Evolutionary conservation across 2,797 vertebrate genomes (phyloP).

Genomic region (Sarcophilus harrisii): DNA sequence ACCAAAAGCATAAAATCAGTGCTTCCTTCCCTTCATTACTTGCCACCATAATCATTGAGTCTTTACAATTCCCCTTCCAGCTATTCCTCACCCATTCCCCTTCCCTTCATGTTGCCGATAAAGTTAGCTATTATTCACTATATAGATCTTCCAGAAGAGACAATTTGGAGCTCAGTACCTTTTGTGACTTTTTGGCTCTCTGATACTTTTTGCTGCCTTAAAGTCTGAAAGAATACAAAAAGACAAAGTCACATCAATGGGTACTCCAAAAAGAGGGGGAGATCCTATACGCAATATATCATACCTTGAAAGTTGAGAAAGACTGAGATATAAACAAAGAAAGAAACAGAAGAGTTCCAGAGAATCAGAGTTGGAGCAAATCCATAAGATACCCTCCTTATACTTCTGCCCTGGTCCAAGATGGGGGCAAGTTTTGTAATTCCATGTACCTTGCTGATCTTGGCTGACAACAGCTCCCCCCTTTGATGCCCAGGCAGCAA

Average conservation of each 20-base stretch:
- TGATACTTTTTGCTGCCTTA: conserved; percentile 45
- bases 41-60: neutral
- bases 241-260: conserved; percentile 47
- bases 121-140: conserved; percentile 15
- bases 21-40: neutral
- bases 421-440: neutral
- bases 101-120: conserved; percentile 5
- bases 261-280: conserved; percentile 21
- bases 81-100: conserved; percentile 2
- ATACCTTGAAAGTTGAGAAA: conserved; percentile 10
- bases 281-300: conserved; percentile 28
- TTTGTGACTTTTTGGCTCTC: conserved; percentile 53
- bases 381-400: neutral
- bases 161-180: conserved; percentile 50
- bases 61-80: conserved; percentile 25
- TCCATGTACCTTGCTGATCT: conserved; percentile 62
- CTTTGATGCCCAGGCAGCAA: conserved; percentile 32
- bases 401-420: neutral
- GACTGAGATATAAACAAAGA: neutral
- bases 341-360: neutral
- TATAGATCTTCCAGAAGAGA: conserved; percentile 13
- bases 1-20: neutral
- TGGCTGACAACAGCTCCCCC: conserved; percentile 5
- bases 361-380: neutral
- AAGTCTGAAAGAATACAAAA: conserved; percentile 67